Conservation (phyloP, 2,797 vertebrate species). For the Acanthiza pusilla region DNA sequence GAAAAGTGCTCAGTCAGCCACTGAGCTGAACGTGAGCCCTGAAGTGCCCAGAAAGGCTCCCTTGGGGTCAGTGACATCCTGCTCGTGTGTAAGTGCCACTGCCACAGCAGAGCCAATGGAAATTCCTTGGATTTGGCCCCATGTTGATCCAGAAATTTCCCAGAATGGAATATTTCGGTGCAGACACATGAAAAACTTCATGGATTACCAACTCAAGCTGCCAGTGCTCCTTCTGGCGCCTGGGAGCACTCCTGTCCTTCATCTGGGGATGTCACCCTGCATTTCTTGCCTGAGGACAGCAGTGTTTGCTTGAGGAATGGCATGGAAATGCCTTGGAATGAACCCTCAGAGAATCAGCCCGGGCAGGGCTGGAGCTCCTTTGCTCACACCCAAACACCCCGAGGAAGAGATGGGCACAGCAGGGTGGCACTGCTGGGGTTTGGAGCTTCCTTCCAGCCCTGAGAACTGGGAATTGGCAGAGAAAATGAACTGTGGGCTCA, state of each 20-base stretch:
- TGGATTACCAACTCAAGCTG: background rate
- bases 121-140: background rate
- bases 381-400: background rate
- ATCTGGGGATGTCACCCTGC: background rate
- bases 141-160: fast-evolving
- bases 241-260: background rate
- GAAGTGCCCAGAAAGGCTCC: background rate
- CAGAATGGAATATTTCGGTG: background rate
- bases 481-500: fast-evolving
- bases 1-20: background rate
- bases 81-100: background rate
- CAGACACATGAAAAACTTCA: background rate
- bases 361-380: background rate
- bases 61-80: background rate
- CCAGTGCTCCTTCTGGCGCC: too few species aligned
- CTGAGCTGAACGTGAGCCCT: background rate
- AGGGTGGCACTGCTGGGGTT: background rate
- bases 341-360: background rate
- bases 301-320: background rate
- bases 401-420: background rate
- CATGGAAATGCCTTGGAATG: background rate
- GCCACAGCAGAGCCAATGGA: background rate
- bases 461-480: background rate
- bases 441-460: background rate
- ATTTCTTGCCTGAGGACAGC: background rate